Base-by-base conservation (phyloP, 64 coral and sea anemone species). In the Stichodactyla helianthus region DNA sequence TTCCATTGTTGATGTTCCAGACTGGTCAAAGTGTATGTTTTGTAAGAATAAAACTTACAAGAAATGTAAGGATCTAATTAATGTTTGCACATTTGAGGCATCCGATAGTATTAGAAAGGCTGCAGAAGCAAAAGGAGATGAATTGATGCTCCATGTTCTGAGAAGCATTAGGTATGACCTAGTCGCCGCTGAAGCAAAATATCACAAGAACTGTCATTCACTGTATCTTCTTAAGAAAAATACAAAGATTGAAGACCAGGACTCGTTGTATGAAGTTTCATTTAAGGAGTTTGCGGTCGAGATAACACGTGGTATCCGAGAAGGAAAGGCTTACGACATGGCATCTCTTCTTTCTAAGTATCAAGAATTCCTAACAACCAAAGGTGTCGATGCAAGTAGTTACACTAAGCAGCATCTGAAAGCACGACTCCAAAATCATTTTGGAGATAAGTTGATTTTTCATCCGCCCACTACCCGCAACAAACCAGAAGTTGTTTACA, bases 101-200 rank as follows among this genome's bases (percentile, higher is more conserved):
- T 79, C 31, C 77, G 5, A 51, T 51, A 79, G 31, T 1, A 79
- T 79, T 53, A 79, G 51, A 79, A 79, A 79, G 77, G 28, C 77
- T 51, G 77, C 77, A 79, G 51, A 51, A 53, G 77, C 28, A 79
- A 79, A n/a, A 79, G 77, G 77, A 3, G 78, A 81, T 53, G 52
- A 51, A 81, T 51, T 6, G 50, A 51, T 52, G 52, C 52, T 81
- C 50, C 50, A 51, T 54, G 88, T 93, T 61, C 52, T 83, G 50
- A 77, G 59, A 19, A 70, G 54, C 27, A 52, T 92, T 28, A 56
- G 65, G 25, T 20, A 50, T 70, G 91, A 93, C 76, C 82, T 93
- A 3, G 63, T 93, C 31, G 86, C 91, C 55, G 86, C 86, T 20
- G 86, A 85, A 83, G 91, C 62, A 64, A 93, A 79, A 79, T 93